phyloP scores from a whole-genome alignment of 1,140 invertebrate genomes.

The honey bee (Apis mellifera) region DNA sequence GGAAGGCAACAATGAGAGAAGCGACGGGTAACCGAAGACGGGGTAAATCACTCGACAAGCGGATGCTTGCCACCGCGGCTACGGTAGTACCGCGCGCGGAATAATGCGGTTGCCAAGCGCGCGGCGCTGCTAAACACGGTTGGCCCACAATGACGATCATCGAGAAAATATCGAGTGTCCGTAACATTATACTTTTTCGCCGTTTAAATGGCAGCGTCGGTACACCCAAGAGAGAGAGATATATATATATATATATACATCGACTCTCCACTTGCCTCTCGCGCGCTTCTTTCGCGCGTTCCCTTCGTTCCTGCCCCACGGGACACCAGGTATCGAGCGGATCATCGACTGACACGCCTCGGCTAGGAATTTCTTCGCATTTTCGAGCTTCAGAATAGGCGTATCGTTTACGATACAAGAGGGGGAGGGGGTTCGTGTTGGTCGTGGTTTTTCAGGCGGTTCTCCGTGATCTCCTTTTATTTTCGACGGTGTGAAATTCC shows the following conservation, averaged over 20 bases:
- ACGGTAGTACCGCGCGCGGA: slow-evolving; percentile 65
- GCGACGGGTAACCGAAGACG: slow-evolving; percentile 72
- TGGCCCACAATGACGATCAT: slow-evolving; percentile 77
- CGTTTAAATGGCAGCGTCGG: slow-evolving; percentile 73
- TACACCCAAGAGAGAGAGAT: neutral
- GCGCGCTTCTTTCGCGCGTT: slow-evolving; percentile 20
- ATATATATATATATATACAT: too few species aligned
- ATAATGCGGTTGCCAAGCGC: slow-evolving; percentile 44
- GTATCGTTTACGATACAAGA: slow-evolving; percentile 23
- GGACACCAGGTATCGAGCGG: slow-evolving; percentile 23
- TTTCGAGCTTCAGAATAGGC: neutral
- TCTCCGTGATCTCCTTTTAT: neutral
- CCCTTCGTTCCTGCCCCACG: slow-evolving; percentile 3
- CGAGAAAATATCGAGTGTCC: slow-evolving; percentile 79
- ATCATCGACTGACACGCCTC: slow-evolving; percentile 19
- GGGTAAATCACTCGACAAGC: slow-evolving; percentile 71
- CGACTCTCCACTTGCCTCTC: slow-evolving; percentile 21
- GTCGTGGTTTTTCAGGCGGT: neutral
- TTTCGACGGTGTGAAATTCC: too few species aligned
- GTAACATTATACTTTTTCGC: slow-evolving; percentile 79
- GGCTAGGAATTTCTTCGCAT: neutral
- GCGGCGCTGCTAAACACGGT: slow-evolving; percentile 65
- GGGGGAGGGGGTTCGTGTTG: too few species aligned
- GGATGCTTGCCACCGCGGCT: slow-evolving; percentile 55
- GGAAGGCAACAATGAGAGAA: slow-evolving; percentile 18